Conservation (phyloP, 2,888 invertebrate species). For the Loripinus fragilis region DNA sequence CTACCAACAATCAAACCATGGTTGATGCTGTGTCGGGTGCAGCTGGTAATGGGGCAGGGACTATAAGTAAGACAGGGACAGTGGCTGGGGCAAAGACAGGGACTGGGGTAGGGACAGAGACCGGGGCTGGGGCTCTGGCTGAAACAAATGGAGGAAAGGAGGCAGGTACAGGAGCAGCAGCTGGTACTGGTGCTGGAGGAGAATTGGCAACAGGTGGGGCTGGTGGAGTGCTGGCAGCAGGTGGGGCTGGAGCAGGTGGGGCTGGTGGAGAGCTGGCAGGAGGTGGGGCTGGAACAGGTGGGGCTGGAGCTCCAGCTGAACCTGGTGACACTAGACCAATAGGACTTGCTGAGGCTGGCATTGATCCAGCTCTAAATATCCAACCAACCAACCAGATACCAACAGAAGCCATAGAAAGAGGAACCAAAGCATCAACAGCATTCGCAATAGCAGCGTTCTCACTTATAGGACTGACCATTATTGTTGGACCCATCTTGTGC, state of each 20-base stretch:
- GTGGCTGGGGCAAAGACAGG: not conserved
- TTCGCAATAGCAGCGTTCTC: slow-evolving; percentile 72
- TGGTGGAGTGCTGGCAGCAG: not conserved
- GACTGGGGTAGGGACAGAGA: not conserved
- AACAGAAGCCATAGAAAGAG: slow-evolving; percentile 24
- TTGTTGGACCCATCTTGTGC: slow-evolving; percentile 75
- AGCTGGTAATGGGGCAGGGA: not conserved
- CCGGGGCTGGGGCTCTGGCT: not conserved
- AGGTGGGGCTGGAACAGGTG: not conserved
- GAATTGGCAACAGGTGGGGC: not conserved
- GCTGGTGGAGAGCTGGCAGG: not conserved
- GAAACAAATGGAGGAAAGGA: not conserved
- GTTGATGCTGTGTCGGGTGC: not conserved
- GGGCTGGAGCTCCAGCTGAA: not conserved
- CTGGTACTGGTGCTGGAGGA: not conserved
- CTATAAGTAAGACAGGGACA: not conserved
- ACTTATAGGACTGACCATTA: slow-evolving; percentile 69
- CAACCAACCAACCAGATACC: slow-evolving; percentile 17
- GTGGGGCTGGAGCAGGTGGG: not conserved
- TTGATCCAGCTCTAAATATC: slow-evolving; percentile 29
- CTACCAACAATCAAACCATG: not conserved
- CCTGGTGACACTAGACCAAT: slow-evolving; percentile 33
- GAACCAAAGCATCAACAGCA: slow-evolving; percentile 43
- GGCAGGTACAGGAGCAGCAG: not conserved
- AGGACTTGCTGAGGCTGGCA: slow-evolving; percentile 44